Evolutionary conservation across 2,888 invertebrate species (phyloP), one percentile per base, ranked within the genome.

Genomic region (Mesoligia furuncula): DNA sequence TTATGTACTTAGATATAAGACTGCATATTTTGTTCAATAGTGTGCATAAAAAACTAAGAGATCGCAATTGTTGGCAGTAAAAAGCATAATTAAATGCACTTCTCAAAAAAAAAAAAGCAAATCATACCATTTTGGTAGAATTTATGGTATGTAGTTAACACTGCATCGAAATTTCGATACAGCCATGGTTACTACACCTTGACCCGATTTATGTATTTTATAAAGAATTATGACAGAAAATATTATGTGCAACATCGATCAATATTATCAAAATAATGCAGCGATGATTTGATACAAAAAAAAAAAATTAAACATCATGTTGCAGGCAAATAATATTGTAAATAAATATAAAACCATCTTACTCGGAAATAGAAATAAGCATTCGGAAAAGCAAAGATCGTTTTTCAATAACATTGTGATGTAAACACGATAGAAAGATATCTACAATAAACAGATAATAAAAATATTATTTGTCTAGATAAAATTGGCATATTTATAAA

Each of bases 91-190:
- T 5, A 0, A 11, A 54, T 27, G 9, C 48, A 42, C 4, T 39
- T 54, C 20, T 9, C 5, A 15, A 45, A 66, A 15, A 7, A n/a
- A 48, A 31, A 54, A 7, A 24, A 20, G 17, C 45, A 64, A 54
- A 75, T 20, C 17, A 1, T 84, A 86, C 86, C 70, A 75, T 79
- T 78, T 70, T 84, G 64, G 84, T 86, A 84, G 84, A 73, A 75
- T 65, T 61, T 15, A 8, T 17, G 45, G 9, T 6, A 15, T 45
- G 15, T 45, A 5, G n/a, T 13, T 1, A 81, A 64, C 78, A 76
- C 62, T 57, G 45, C 20, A 31, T 51, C 51, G 13, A 78, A 51
- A 69, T 39, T 54, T 64, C 59, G 27, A 36, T 65, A 7, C 13
- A 75, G 31, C 57, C 27, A 20, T 57, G 45, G 24, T 59, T 31